Percentiles rank a stretch among this genome's conserved stretches.
These are phyloP conservation scores for Thecophora atra DNA, from an alignment of 2,888 invertebrate species.

Conservation along the genomic window DNA sequence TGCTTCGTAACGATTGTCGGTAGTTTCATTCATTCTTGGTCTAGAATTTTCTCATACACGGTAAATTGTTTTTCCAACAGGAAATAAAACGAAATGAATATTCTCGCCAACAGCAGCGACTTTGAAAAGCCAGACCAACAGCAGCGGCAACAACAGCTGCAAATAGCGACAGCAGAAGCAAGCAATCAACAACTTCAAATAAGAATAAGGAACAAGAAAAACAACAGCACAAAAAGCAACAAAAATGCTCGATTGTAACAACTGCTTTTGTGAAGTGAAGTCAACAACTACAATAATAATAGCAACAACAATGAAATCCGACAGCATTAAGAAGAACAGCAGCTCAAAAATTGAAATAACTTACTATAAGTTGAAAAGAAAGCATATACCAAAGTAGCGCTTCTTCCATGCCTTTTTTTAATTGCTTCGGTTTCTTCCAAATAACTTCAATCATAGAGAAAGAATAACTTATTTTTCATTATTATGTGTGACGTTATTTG, in stretches of 20 bases:
- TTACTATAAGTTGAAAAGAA: too few relatives aligned
- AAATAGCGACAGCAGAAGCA: not conserved
- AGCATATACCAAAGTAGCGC: too few relatives aligned
- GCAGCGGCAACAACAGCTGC: not conserved
- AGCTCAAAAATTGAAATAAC: constrained; percentile 37
- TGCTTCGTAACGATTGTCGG: not conserved
- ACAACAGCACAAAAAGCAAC: too few relatives aligned
- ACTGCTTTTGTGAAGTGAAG: too few relatives aligned
- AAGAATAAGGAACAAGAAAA: not conserved
- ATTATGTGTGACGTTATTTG: too few relatives aligned
- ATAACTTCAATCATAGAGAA: too few relatives aligned
- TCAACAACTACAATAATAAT: not conserved
- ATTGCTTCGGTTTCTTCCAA: not conserved
- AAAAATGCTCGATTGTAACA: not conserved
- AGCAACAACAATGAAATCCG: not conserved
- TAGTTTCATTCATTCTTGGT: not conserved
- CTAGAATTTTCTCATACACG: not conserved
- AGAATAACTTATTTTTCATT: too few relatives aligned
- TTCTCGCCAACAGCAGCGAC: constrained; percentile 21
- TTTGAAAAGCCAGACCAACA: too few relatives aligned
- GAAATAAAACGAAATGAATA: constrained; percentile 25
- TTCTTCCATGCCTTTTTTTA: too few relatives aligned
- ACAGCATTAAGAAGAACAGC: not conserved
- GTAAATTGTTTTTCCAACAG: constrained; percentile 23
- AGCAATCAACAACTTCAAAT: not conserved